Evolutionary conservation across 2,113 vertebrate genomes (phyloP), one percentile per base, ranked within the genome.

Genomic region (Archocentrus centrarchus): DNA sequence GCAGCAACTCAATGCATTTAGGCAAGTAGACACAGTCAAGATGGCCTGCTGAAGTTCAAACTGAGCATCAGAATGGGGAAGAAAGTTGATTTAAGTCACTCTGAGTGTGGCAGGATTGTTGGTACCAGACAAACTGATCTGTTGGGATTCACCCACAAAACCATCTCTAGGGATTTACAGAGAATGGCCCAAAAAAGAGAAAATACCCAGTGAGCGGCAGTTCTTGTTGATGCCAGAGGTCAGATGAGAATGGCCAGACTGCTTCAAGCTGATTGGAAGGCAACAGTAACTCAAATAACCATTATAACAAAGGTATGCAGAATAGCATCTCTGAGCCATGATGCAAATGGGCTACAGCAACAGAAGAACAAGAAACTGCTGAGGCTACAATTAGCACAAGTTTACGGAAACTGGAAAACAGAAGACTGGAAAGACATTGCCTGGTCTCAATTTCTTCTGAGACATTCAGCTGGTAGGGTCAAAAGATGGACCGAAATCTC

Each of bases 81-180:
- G 13, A 70, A 10, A 70, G 9, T 24, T 50, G 5, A 70, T 30
- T 18, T 70, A 0, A 2, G 9, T 50, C 41, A 70, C 41, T 50
- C 50, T 0, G 9, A 66, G 15, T 24, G 37, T 0, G 62, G n/a
- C n/a, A 30, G 50, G 14, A 7, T 11, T 47, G 22, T 18, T 68
- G 15, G 30, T 68, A 44, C 41, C 0, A 20, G 0, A 50, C 27
- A 17, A 50, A 15, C 2, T 50, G 64, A 70, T 0, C 2, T 50
- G 7, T 15, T 70, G 64, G 64, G 41, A 70, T 50, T 70, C 50
- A 20, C 24, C 66, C 44, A 30, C 0, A 50, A 30, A 70, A 70
- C 2, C 24, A 20, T 17, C 9, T 0, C 3, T 70, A 47, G 0
- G 64, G 24, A 24, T 70, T 13, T 30, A 30, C 17, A 70, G 1